Evolutionary conservation across 2,113 vertebrate genomes (phyloP).

Genomic region (Paracyprichromis sp.): DNA sequence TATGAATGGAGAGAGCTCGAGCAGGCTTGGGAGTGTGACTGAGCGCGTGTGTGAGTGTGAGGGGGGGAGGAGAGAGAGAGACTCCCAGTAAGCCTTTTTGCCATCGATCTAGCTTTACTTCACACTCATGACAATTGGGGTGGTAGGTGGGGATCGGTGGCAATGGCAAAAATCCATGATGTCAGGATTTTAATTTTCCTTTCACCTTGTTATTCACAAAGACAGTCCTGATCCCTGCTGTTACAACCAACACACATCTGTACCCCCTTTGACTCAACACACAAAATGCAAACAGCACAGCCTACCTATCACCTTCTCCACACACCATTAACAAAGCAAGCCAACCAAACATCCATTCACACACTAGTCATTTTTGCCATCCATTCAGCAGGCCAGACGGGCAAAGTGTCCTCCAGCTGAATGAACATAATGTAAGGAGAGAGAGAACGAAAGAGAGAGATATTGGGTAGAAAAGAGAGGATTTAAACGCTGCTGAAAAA

Average conservation of each 20-base stretch:
- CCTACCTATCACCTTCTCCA: conserved; percentile 18
- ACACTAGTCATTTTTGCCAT: conserved; percentile 34
- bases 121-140: neutral
- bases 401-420: conserved; percentile 17
- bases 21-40: neutral
- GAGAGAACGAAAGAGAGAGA: neutral
- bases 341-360: conserved; percentile 38
- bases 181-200: conserved; percentile 22
- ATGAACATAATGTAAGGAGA: neutral
- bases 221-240: neutral
- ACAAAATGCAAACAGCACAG: conserved; percentile 6
- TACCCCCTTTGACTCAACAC: neutral
- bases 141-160: neutral
- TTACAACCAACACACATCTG: neutral
- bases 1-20: neutral
- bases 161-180: conserved; percentile 20
- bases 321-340: conserved; percentile 49
- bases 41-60: neutral
- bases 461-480: neutral
- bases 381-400: conserved; percentile 30
- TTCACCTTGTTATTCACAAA: conserved; percentile 34
- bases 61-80: neutral
- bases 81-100: conserved; percentile 4
- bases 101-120: conserved; percentile 30
- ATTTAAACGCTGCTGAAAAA: neutral